phyloP scores from a whole-genome alignment of 2,888 invertebrate genomes.

The Chorisops tibialis region DNA sequence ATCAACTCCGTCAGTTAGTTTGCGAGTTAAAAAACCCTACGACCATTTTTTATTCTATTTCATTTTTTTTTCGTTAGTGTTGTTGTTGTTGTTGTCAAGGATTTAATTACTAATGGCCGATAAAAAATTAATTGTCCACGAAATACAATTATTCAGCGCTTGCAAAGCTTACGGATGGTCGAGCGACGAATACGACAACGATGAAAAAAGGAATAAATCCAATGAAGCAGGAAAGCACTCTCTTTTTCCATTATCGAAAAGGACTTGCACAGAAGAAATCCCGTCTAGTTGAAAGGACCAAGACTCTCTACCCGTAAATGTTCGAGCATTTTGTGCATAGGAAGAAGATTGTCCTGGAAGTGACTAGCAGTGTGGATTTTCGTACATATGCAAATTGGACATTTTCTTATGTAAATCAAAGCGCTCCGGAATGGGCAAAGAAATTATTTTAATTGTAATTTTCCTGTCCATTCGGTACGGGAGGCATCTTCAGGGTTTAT shows the following conservation, averaged over 20 bases:
- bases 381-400: conserved; percentile 31
- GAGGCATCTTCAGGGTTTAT: no score
- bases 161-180: not conserved
- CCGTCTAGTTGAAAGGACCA: no score
- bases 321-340: not conserved
- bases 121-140: conserved; percentile 54
- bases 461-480: conserved; percentile 27
- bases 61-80: no score
- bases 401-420: conserved; percentile 34
- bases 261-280: not conserved
- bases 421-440: conserved; percentile 26
- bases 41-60: no score
- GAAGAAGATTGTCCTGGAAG: not conserved
- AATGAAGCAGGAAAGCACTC: conserved; percentile 13
- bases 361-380: not conserved
- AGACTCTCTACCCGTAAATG: not conserved
- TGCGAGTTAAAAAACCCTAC: no score
- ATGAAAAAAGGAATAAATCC: not conserved
- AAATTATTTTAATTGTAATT: conserved; percentile 34
- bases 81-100: not conserved
- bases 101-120: conserved; percentile 53
- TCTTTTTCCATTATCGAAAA: conserved; percentile 2
- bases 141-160: conserved; percentile 49
- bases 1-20: no score
- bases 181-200: not conserved